Evolutionary conservation across 2,113 vertebrate genomes (phyloP).

Genomic region (Pteruthius melanotis): DNA sequence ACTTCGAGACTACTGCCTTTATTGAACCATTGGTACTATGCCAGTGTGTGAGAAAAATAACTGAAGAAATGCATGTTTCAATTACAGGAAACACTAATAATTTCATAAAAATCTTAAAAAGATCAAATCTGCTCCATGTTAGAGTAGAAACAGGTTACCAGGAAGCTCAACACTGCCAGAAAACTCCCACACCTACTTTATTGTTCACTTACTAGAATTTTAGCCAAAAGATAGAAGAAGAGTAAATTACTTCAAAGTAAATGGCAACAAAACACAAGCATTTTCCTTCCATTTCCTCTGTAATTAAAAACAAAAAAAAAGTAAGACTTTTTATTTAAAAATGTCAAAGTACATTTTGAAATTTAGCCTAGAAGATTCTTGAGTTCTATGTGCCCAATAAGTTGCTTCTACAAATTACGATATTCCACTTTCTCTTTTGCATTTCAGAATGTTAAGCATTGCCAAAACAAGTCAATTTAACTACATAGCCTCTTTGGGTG

Average conservation of each 20-base stretch:
- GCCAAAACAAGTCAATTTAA: constrained; percentile 74
- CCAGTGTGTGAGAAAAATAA: not conserved
- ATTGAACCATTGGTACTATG: not conserved
- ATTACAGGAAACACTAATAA: not conserved
- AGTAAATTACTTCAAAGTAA: not conserved
- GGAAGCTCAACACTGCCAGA: not conserved
- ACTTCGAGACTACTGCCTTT: not conserved
- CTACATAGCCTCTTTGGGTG: constrained; percentile 55
- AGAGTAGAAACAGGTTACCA: not conserved
- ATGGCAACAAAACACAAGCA: not conserved
- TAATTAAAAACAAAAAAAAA: not conserved
- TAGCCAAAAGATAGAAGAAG: not conserved
- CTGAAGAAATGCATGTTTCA: not conserved
- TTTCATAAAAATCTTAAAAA: not conserved
- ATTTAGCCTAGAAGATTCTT: not conserved
- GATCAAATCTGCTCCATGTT: not conserved
- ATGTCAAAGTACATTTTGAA: not conserved
- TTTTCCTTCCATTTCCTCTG: not conserved
- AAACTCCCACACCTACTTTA: not conserved
- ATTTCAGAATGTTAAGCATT: constrained; percentile 53
- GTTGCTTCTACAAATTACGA: not conserved
- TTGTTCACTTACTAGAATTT: not conserved
- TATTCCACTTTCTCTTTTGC: constrained; percentile 3
- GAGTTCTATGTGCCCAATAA: not conserved
- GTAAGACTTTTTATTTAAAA: not conserved